Evolutionary conservation across 2,888 invertebrate species (phyloP).

Genomic region (Lycaena phlaeas): DNA sequence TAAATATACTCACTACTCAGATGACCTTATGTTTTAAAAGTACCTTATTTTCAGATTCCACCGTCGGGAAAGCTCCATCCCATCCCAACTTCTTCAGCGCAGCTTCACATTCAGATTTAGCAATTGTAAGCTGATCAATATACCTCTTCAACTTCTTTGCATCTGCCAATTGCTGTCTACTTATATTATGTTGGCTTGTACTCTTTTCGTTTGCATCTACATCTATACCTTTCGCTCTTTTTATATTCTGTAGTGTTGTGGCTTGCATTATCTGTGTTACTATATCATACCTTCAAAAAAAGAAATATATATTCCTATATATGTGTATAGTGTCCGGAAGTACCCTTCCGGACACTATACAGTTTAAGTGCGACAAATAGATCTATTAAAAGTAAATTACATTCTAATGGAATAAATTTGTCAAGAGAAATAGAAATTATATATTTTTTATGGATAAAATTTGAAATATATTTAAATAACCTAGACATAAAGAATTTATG

Average conservation of each 20-base stretch:
- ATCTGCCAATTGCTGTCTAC: conserved; percentile 84
- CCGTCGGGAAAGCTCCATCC: conserved; percentile 79
- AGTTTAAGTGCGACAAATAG: too few species aligned
- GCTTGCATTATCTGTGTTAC: conserved; percentile 96
- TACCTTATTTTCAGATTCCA: conserved; percentile 62
- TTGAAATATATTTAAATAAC: too few species aligned
- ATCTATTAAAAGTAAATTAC: too few species aligned
- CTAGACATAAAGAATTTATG: too few species aligned
- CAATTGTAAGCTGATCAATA: conserved; percentile 85
- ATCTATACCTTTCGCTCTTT: conserved; percentile 86
- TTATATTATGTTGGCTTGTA: conserved; percentile 69
- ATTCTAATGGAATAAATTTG: too few species aligned
- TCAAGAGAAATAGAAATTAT: too few species aligned
- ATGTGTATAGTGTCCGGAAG: too few species aligned
- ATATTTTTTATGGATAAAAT: too few species aligned
- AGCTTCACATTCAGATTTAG: conserved; percentile 86
- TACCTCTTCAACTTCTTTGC: conserved; percentile 88
- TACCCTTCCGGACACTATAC: too few species aligned
- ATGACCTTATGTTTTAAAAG: too few species aligned
- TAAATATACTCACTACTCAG: too few species aligned
- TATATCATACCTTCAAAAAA: conserved; percentile 79
- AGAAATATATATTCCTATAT: too few species aligned
- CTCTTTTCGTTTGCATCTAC: conserved; percentile 71
- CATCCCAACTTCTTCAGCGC: conserved; percentile 82
- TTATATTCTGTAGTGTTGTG: conserved; percentile 90